A percentile compares a stretch with the other conserved stretches of the same genome.
These are phyloP conservation scores for Drosophila arizonae DNA, from an alignment of 1,140 invertebrate genomes.

Conservation along the genomic window DNA sequence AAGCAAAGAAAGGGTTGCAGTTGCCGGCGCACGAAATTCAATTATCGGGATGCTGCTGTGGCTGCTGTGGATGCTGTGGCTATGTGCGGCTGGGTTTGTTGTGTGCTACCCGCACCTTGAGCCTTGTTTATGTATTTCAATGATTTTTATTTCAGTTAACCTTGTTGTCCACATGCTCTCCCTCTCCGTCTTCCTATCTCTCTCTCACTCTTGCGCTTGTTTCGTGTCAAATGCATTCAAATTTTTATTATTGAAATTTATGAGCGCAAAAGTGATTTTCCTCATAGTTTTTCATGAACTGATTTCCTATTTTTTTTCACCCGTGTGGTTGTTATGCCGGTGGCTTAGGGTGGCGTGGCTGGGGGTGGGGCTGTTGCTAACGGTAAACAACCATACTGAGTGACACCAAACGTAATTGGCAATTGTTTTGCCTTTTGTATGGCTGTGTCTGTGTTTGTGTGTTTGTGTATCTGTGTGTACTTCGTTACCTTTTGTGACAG, in stretches of 20 bases:
- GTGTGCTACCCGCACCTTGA: slow-evolving; percentile 65
- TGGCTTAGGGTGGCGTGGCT: slow-evolving; percentile 48
- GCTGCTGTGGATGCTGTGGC: slow-evolving; percentile 18
- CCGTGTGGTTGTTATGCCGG: slow-evolving; percentile 57
- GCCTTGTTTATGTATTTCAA: slow-evolving; percentile 72
- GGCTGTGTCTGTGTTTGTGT: slow-evolving; percentile 5
- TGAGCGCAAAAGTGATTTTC: slow-evolving; percentile 80
- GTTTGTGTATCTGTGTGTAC: slow-evolving; percentile 12
- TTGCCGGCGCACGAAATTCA: slow-evolving; percentile 49
- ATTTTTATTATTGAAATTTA: slow-evolving; percentile 82
- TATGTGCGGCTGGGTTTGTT: slow-evolving; percentile 5
- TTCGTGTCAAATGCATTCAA: slow-evolving; percentile 78
- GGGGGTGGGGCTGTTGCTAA: slow-evolving; percentile 19
- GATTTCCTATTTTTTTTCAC: slow-evolving; percentile 21
- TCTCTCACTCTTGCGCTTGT: slow-evolving; percentile 42
- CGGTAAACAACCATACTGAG: slow-evolving; percentile 51
- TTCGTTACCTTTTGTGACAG: slow-evolving; percentile 57
- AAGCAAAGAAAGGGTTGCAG: slow-evolving; percentile 60
- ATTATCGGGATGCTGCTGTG: slow-evolving; percentile 50
- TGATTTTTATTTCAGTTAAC: slow-evolving; percentile 73
- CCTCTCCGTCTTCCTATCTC: not conserved
- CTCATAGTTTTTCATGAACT: slow-evolving; percentile 65
- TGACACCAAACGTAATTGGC: slow-evolving; percentile 65
- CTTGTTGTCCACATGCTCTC: slow-evolving; percentile 50
- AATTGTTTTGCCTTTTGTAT: slow-evolving; percentile 76